Base-by-base conservation (phyloP, 2,888 invertebrate genomes). In the Odontothrips loti region DNA sequence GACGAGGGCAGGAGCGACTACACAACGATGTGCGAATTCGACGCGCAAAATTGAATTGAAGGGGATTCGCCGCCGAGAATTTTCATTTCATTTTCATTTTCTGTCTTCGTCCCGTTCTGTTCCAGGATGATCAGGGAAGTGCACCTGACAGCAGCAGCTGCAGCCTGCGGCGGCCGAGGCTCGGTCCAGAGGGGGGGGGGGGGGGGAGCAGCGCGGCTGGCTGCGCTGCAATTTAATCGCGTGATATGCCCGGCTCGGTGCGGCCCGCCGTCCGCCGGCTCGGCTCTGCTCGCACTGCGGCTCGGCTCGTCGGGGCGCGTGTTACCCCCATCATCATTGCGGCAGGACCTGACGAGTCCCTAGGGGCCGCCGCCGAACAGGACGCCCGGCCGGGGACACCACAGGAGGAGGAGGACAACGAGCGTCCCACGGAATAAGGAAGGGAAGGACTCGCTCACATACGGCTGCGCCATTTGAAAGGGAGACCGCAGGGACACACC, bases 251-350 rank as follows among this genome's bases (percentile, higher is more conserved):
- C 20, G 20, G 58, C 58, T 58, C 58, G 58, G 15, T 15, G 11
- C 51, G 51, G 51, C 51, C 51, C 51, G 51, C 12, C 51, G 15
- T 10, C 15, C 12, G 15, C 51, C 51, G 51, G 51, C 51, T 51
- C 51, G 51, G 51, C 51, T 51, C 51, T 20, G 51, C 20, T 10
- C 51, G 58, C 20, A 20, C 58, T 27, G 27, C 75, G 11, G 29
- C 78, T 23, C 81, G 75, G 48, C 47, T 78, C 34, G 51, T 79
- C 78, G 23, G 29, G 47, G 79, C 81, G 79, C 79, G 17, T 79
- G 47, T 81, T 78, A 79, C 81, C 81, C 3, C 34, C 48, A n/a
- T 27, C 27, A 34, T 79, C 79, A 79, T 81, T 79, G 79, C 79
- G 78, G 79, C 81, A 79, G 34, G 51, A 47, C 81, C 51, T 34